Base-by-base conservation (phyloP, 2,797 vertebrate species). In the Chrosomus eos region DNA sequence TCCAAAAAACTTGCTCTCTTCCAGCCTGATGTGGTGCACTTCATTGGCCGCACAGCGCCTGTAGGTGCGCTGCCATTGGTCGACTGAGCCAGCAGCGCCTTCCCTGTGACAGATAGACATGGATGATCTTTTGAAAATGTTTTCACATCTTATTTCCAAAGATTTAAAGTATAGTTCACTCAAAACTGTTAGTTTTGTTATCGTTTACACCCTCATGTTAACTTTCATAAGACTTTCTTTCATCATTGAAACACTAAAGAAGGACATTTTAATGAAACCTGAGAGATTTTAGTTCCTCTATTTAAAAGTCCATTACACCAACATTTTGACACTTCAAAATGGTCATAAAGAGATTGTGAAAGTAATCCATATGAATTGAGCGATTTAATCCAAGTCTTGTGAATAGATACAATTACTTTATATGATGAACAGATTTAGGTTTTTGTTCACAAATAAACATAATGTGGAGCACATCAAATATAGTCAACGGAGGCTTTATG, bases 1-100 rank as follows among this genome's bases (percentile, higher is more conserved):
- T 75, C 96, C 95, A 19, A 97, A 96, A 91, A 97, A 96, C 92
- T 96, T 96, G 88, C 96, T 97, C 82, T 96, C 96, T 82, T 95
- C 95, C 90, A 97, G 93, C 43, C 95, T 94, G 82, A 96, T 96
- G 90, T 97, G 96, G 88, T 97, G 95, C 82, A 96, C 95, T 90
- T 97, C 96, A 88, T 96, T 97, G 90, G 94, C 96, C 0, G 96
- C 96, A 89, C 96, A 97, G 83, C 95, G 95, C 1, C 96, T 92
- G 91, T 96, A 97, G 48, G 93, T 96, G 75, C 94, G 93, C 88
- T 97, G 96, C 96, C 96, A 97, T 53, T 96, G 95, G 91, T 97
- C 96, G 0, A 95, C 93, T 0, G 95, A 95, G 82, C 93, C 92
- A 7, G 94, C 93, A 2, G 93, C 93, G 0, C 94, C 93, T 88